Percentiles rank a stretch among this genome's conserved stretches.
Conservation (phyloP, 2,888 invertebrate genomes). For the Artemia sinica region DNA sequence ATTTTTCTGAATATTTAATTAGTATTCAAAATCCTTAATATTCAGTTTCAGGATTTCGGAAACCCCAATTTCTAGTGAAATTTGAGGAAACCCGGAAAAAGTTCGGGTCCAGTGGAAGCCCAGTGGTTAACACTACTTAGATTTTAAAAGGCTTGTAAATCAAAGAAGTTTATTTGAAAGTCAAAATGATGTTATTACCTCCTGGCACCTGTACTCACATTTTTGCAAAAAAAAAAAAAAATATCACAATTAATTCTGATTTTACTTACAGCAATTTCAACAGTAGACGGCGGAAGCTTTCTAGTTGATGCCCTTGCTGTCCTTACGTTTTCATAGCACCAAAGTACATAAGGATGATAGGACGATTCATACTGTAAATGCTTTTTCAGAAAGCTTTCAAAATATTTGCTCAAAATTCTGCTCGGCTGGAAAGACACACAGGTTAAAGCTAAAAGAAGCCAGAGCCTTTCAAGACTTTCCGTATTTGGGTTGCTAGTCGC, state of each 20-base stretch:
- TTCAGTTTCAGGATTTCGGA: too few relatives aligned
- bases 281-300: constrained; percentile 63
- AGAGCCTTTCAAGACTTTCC: constrained; percentile 45
- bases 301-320: constrained; percentile 64
- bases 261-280: constrained; percentile 66
- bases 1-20: too few relatives aligned
- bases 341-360: constrained; percentile 67
- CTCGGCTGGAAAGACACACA: constrained; percentile 83
- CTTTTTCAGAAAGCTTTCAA: constrained; percentile 54
- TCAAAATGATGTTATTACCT: too few relatives aligned
- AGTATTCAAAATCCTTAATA: too few relatives aligned
- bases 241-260: not conserved
- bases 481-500: constrained; percentile 70
- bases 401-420: constrained; percentile 62
- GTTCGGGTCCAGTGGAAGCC: too few relatives aligned
- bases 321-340: constrained; percentile 82
- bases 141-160: too few relatives aligned
- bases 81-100: too few relatives aligned
- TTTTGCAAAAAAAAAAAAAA: too few relatives aligned
- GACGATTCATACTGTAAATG: constrained; percentile 45
- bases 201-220: too few relatives aligned
- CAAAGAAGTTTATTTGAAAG: too few relatives aligned
- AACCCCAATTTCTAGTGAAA: too few relatives aligned
- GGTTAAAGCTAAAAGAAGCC: constrained; percentile 71
- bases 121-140: too few relatives aligned